These are phyloP conservation scores for Pogonocherus hispidulus DNA, from an alignment of 2,888 invertebrate genomes.

Conservation along the genomic window DNA sequence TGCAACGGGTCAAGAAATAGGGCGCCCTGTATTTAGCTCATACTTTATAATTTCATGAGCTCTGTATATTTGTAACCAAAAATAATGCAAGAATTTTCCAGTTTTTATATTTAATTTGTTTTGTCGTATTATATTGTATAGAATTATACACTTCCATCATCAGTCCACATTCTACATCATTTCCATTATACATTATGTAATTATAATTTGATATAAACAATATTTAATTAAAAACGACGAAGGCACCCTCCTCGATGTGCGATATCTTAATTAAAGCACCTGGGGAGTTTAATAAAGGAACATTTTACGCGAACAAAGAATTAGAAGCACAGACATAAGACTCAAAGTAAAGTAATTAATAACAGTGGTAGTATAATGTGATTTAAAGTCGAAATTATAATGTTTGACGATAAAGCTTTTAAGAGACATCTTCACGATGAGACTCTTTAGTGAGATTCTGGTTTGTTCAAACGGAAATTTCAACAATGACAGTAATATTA, in stretches of 20 bases:
- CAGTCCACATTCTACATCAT: no score
- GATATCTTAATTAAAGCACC: constrained; percentile 9
- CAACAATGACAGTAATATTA: no score
- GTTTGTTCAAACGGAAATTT: background rate
- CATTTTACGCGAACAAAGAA: constrained; percentile 15
- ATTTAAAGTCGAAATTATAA: constrained; percentile 15
- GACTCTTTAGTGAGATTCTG: background rate
- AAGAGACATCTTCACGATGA: background rate
- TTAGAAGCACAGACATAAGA: constrained; percentile 8
- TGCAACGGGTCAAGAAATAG: no score
- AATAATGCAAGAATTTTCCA: no score
- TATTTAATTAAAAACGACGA: constrained; percentile 27
- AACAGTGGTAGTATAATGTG: constrained; percentile 12
- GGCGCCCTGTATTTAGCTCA: no score
- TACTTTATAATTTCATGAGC: no score
- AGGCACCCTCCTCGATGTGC: constrained; percentile 3
- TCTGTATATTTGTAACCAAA: no score
- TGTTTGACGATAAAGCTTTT: constrained; percentile 16
- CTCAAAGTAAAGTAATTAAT: constrained; percentile 22
- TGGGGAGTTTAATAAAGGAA: constrained; percentile 20
- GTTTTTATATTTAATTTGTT: no score
- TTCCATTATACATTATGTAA: background rate
- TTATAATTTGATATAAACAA: constrained; percentile 17
- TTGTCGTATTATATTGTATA: no score
- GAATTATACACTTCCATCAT: no score